Conservation (phyloP, 2,113 vertebrate genomes). For the Cyanoramphus novaezelandiae region DNA sequence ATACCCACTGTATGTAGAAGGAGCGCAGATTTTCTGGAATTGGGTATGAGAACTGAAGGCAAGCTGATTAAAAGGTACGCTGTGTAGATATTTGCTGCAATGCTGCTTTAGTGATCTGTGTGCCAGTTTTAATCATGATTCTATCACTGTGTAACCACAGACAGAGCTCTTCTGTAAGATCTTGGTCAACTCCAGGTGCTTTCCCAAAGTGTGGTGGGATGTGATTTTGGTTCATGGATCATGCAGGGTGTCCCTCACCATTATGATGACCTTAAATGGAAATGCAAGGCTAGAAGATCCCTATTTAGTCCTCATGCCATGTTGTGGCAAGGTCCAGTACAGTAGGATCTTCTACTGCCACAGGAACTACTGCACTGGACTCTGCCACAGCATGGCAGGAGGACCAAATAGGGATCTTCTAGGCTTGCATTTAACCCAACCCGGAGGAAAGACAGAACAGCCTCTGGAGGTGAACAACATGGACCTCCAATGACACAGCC, state of each 20-base stretch:
- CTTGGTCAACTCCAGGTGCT: background rate
- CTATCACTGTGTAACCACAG: background rate
- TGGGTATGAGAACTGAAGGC: background rate
- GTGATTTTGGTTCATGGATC: background rate
- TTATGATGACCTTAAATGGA: background rate
- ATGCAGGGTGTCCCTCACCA: accelerated
- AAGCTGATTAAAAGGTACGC: background rate
- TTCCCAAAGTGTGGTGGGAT: background rate
- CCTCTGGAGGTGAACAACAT: background rate
- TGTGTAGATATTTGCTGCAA: background rate
- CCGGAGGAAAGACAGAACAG: background rate
- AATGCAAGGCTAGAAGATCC: background rate
- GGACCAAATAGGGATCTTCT: background rate
- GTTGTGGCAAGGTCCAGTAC: background rate
- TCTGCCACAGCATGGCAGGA: background rate
- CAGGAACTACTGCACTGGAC: background rate
- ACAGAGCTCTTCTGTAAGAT: background rate
- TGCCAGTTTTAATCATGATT: background rate
- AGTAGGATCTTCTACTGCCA: background rate
- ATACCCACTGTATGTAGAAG: accelerated
- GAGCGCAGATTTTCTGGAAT: background rate
- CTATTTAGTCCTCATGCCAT: background rate
- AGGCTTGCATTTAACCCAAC: background rate
- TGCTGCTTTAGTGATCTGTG: background rate
- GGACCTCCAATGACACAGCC: background rate